phyloP scores from a whole-genome alignment of 2,888 invertebrate species.

The Dioctria rufipes region DNA sequence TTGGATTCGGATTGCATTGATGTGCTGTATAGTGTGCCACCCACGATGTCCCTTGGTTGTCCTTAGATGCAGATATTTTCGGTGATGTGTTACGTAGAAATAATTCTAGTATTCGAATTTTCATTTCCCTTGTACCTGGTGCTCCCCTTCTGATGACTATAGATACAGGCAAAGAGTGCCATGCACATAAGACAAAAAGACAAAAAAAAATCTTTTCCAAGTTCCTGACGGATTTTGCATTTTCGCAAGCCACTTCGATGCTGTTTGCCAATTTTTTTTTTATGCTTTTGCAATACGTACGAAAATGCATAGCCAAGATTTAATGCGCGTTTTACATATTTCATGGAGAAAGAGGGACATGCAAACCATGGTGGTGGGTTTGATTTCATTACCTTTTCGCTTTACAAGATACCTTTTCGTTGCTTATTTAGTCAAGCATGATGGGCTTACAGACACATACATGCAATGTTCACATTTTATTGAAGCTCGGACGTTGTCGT shows the following conservation, averaged over 20 bases:
- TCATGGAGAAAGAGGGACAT: neutral
- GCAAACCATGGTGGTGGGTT: too few species aligned
- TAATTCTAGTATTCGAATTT: constrained; percentile 42
- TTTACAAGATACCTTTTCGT: too few species aligned
- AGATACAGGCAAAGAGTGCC: neutral
- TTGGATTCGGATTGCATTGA: constrained; percentile 34
- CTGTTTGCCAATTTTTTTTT: neutral
- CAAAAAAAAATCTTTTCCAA: constrained; percentile 12
- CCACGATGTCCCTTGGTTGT: constrained; percentile 13
- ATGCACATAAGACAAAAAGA: neutral
- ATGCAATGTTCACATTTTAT: too few species aligned
- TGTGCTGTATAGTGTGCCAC: neutral
- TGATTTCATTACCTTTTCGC: too few species aligned
- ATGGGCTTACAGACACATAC: too few species aligned
- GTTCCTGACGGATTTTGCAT: constrained; percentile 37
- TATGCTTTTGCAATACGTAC: neutral
- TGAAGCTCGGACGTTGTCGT: too few species aligned
- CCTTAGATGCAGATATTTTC: constrained; percentile 43
- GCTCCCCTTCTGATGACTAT: neutral
- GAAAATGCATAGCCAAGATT: neutral
- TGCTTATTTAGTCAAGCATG: too few species aligned
- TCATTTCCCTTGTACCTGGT: neutral
- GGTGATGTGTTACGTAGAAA: constrained; percentile 43
- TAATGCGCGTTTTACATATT: neutral
- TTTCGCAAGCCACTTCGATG: neutral